Evolutionary conservation across 2,113 vertebrate species (phyloP).

Genomic region (Labeo rohita): DNA sequence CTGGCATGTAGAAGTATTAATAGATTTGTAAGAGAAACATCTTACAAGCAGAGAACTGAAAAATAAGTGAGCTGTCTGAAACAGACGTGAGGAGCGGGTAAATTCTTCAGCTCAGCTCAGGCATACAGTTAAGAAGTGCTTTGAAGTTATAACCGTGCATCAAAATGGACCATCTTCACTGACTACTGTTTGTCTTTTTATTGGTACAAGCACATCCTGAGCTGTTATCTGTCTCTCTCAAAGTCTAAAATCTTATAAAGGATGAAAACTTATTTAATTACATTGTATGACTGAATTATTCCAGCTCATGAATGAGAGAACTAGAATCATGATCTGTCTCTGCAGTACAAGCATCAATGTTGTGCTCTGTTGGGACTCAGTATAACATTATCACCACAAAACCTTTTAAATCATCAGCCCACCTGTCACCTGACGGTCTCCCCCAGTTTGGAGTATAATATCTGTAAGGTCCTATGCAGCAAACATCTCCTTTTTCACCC

Average conservation of each 20-base stretch:
- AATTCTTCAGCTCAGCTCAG: constrained; percentile 1
- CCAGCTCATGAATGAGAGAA: not conserved
- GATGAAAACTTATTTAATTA: constrained; percentile 8
- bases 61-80: not conserved
- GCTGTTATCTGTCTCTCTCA: not conserved
- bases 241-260: not conserved
- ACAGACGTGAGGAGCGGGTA: not conserved
- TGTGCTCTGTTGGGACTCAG: not conserved
- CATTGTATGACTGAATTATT: constrained; percentile 3
- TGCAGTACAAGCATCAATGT: not conserved
- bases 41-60: constrained; percentile 23
- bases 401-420: not conserved
- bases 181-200: constrained; percentile 1
- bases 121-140: not conserved
- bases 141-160: not conserved
- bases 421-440: constrained; percentile 42
- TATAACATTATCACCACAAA: not conserved
- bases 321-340: not conserved
- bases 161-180: not conserved
- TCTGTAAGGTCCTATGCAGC: not conserved
- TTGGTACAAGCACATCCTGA: not conserved
- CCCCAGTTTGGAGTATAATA: not conserved
- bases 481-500: not conserved
- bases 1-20: not conserved
- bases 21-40: not conserved